These are phyloP conservation scores for Cuculus canorus DNA, from an alignment of 2,797 vertebrate species.

Conservation along the genomic window DNA sequence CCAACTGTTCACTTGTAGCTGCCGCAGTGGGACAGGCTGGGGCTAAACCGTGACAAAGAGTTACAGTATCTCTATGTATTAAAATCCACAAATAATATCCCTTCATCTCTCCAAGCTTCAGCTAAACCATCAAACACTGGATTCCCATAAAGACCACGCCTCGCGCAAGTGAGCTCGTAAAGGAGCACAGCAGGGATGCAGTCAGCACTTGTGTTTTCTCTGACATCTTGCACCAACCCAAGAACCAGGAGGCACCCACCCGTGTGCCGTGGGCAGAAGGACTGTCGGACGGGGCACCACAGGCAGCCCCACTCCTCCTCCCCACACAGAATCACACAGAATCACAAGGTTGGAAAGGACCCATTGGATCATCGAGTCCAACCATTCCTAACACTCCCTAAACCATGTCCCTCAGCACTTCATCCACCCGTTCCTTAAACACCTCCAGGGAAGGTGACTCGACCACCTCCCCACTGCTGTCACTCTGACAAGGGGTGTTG, in stretches of 20 bases:
- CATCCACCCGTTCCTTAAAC: no score
- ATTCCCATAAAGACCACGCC: neutral
- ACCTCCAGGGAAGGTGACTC: no score
- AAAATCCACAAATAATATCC: neutral
- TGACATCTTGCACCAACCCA: neutral
- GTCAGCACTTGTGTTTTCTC: neutral
- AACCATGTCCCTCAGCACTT: no score
- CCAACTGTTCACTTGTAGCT: no score
- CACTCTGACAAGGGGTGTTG: neutral
- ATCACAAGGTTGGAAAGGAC: no score
- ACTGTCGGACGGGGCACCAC: no score
- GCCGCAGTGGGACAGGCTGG: no score
- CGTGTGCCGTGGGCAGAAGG: rapidly evolving
- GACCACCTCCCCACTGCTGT: neutral
- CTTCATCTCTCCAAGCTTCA: neutral
- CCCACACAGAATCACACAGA: no score
- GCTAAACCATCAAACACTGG: neutral
- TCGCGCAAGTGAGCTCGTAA: neutral
- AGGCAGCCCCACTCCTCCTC: neutral
- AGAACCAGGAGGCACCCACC: neutral
- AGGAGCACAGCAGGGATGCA: neutral
- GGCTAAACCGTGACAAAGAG: neutral
- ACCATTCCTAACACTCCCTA: no score
- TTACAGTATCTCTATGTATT: neutral
- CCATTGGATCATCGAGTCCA: no score